These are phyloP conservation scores for Desmodus rotundus DNA, from an alignment of 2,113 vertebrate genomes.

Conservation along the genomic window DNA sequence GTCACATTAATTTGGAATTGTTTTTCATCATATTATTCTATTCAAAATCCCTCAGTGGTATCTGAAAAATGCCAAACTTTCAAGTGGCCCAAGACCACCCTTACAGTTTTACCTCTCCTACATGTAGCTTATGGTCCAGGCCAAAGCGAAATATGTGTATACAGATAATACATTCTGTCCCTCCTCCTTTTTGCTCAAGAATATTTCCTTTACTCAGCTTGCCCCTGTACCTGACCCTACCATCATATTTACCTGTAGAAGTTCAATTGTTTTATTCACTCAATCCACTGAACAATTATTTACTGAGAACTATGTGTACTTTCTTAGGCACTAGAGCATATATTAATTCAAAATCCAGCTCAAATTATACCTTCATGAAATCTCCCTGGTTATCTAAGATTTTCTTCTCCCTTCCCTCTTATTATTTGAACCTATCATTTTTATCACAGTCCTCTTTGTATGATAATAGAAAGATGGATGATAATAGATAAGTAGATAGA, in stretches of 20 bases:
- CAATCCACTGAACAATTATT: background rate
- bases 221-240: background rate
- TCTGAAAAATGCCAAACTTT: background rate
- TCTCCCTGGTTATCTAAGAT: background rate
- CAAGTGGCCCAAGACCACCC: background rate
- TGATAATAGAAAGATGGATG: background rate
- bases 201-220: background rate
- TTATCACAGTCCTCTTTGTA: background rate
- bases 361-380: background rate
- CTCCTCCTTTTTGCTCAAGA: background rate
- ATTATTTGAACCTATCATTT: background rate
- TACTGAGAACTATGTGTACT: background rate
- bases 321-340: background rate
- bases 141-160: background rate
- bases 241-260: background rate
- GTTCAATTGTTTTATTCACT: background rate
- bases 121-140: background rate
- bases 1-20: background rate
- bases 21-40: conserved; percentile 10
- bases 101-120: background rate
- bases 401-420: background rate
- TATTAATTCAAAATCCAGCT: background rate
- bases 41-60: conserved; percentile 9
- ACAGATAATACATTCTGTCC: background rate
- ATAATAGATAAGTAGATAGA: background rate